A percentile compares a stretch with the other conserved stretches of the same genome.
These are phyloP conservation scores for Drosophila grimshawi DNA, from an alignment of 1,140 invertebrate species.

Conservation along the genomic window DNA sequence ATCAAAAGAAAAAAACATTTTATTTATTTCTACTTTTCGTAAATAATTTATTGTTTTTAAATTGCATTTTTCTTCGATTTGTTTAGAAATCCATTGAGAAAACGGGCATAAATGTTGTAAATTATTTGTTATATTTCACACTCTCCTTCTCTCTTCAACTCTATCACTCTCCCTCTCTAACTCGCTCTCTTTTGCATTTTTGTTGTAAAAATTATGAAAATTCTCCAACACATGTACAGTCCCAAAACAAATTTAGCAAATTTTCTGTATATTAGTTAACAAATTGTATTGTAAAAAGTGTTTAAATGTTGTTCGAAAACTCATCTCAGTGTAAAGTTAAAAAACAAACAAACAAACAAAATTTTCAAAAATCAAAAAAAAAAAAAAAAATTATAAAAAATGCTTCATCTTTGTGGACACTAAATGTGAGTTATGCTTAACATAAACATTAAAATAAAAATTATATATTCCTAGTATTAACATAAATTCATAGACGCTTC, in stretches of 20 bases:
- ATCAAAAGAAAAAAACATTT: no score
- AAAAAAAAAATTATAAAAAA: constrained; percentile 24
- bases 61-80: no score
- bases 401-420: constrained; percentile 61
- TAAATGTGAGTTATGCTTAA: constrained; percentile 63
- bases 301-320: constrained; percentile 77
- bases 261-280: constrained; percentile 64
- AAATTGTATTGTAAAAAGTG: constrained; percentile 70
- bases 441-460: constrained; percentile 40
- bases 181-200: constrained; percentile 35
- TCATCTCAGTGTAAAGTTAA: constrained; percentile 81
- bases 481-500: constrained; percentile 81
- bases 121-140: constrained; percentile 71
- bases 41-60: no score
- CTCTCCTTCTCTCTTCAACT: constrained; percentile 10
- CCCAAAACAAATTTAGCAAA: constrained; percentile 48
- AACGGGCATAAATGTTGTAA: constrained; percentile 67
- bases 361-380: constrained; percentile 33
- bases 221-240: constrained; percentile 64
- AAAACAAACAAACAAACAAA: constrained; percentile 56
- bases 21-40: no score
- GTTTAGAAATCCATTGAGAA: constrained; percentile 34
- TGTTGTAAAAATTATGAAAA: constrained; percentile 52
- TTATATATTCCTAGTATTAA: constrained; percentile 74
- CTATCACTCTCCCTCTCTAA: neutral